Base-by-base conservation (phyloP, 2,888 invertebrate species). In the Leptopilina syphax region DNA sequence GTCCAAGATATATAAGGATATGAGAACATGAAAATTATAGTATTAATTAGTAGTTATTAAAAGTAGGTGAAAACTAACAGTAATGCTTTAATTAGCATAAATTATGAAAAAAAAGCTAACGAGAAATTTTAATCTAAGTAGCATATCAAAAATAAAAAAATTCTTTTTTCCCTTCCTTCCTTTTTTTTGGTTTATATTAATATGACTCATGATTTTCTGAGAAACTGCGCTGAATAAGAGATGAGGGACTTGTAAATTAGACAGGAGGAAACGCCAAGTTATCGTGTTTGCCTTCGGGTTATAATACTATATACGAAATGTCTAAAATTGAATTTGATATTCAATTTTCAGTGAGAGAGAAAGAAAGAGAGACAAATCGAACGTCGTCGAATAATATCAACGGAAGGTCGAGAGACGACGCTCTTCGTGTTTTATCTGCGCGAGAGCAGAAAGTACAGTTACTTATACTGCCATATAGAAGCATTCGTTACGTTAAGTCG, bases 381-480 rank as follows among this genome's bases (percentile, higher is more conserved):
- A 63, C 63, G 63, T 44, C 63, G 18, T 27, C 63, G 65, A 63
- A 41, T 47, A 34, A 41, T 18, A 65, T 47, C 80, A 70, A 76
- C 80, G 79, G 84, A 84, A 85, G 85, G 84, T 85, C 85, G 84
- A 34, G 34, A 34, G 34, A 34, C 34, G 34, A 34, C 81, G 3
- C 1, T 83, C 83, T 78, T 85, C 80, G 84, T 83, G 7, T 50
- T 12, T 50, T 50, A 50, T 85, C 78, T 54, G 73, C 81, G 81
- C 34, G 34, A 34, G 34, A 34, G n/a, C 81, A 67, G 81, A 83
- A 84, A 81, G 83, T 82, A 84, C 84, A 83, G 84, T 84, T 84
- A 84, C 83, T 50, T 50, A 79, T 70, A 81, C 78, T 83, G 79
- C 79, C 76, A 54, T 68, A 70, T 65, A 65, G 44, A 65, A 63